Evolutionary conservation across 2,113 vertebrate genomes (phyloP), one percentile per base, ranked within the genome.

Genomic region (Larimichthys crocea): DNA sequence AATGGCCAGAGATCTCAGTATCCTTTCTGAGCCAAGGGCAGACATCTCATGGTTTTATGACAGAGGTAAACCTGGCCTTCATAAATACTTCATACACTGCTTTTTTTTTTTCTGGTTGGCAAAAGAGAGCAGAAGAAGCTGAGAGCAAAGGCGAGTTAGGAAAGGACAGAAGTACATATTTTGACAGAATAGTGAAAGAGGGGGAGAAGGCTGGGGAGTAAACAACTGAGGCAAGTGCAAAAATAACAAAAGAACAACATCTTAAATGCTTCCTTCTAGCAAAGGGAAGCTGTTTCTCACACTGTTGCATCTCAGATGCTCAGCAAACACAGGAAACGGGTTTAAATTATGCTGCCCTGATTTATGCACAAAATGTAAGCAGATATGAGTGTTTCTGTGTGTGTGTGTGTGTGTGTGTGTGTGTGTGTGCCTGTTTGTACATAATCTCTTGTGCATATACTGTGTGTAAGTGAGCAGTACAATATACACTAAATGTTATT

Each of bases 11-110:
- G 80, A 84, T 84, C 80, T 89, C 86, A 83, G 82, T 82, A 65
- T 84, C 50, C 74, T 83, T 74, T 84, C 64, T 84, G 78, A 86
- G 84, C 83, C 86, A 86, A 93, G 90, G 86, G 79, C 88, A 85
- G 87, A 76, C 71, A 80, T 80, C 82, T 86, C 87, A 82, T 57
- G 72, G 79, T 86, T 93, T 91, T 85, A 93, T 86, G 72, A 81
- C 67, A 67, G 87, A 86, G 79, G 80, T 88, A 91, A 92, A 91
- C 76, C 84, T 77, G 74, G 65, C 71, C 89, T 88, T 89, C 82
- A 88, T 93, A 91, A 94, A 94, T 87, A 90, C 87, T 91, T 91
- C 84, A 92, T 50, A 74, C 57, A 44, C 24, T 52, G 67, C 48
- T 90, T 87, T 84, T 40, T 67, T 87, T 84, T 35, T 67, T 82